A percentile compares a stretch with the other conserved stretches of the same genome.
These are phyloP conservation scores for Heliconius cydno DNA, from an alignment of 2,888 invertebrate species.

Conservation along the genomic window DNA sequence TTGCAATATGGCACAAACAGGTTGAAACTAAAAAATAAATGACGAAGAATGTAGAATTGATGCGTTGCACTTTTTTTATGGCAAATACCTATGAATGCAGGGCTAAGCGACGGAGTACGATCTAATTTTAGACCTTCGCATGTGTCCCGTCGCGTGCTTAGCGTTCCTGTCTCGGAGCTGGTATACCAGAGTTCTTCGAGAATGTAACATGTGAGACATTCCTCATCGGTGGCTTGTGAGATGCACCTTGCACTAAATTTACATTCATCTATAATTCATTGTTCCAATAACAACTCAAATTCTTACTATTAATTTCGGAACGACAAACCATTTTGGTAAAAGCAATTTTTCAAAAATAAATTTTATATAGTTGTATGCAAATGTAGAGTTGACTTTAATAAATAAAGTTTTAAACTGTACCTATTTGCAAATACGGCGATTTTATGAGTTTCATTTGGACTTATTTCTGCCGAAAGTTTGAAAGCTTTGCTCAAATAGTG, in stretches of 20 bases:
- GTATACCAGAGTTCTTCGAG: conserved; percentile 46
- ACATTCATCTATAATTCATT: not conserved
- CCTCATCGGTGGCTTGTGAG: conserved; percentile 21
- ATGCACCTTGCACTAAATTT: conserved; percentile 15
- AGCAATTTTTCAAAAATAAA: conserved; percentile 44
- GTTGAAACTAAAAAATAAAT: not conserved
- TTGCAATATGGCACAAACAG: conserved; percentile 26
- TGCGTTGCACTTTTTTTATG: conserved; percentile 44
- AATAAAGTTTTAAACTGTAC: conserved; percentile 63
- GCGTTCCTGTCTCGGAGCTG: conserved; percentile 59
- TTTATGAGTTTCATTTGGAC: conserved; percentile 68
- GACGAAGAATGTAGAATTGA: not conserved
- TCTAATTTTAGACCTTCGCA: conserved; percentile 71
- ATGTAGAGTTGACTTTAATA: conserved; percentile 61
- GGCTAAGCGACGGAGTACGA: conserved; percentile 61
- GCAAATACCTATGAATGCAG: conserved; percentile 52
- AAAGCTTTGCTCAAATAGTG: conserved; percentile 57
- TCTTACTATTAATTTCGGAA: not conserved
- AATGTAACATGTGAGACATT: conserved; percentile 46
- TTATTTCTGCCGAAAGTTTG: conserved; percentile 57
- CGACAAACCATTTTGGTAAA: not conserved
- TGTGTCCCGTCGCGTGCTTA: conserved; percentile 67
- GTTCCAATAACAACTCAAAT: not conserved
- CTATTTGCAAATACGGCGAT: conserved; percentile 56
- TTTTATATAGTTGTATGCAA: conserved; percentile 54